phyloP scores from a whole-genome alignment of 1,140 invertebrate species.

The Bombus superbus region DNA sequence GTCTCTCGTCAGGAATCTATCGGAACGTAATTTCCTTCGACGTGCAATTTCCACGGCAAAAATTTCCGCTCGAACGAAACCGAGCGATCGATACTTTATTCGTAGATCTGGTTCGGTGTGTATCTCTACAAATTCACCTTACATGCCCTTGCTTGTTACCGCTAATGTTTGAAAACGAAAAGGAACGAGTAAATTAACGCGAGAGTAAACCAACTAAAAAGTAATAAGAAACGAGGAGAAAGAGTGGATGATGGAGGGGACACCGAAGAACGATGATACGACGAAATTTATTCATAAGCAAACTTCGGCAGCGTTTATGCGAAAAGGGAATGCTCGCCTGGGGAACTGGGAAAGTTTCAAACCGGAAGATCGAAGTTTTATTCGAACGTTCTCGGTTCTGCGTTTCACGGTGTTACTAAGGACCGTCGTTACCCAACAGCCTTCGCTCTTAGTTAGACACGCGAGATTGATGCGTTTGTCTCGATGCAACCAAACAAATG shows the following conservation, averaged over 20 bases:
- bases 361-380: slow-evolving; percentile 46
- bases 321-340: slow-evolving; percentile 37
- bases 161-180: neutral
- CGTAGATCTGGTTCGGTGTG: neutral
- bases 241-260: neutral
- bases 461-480: slow-evolving; percentile 28
- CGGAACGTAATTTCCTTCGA: neutral
- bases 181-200: slow-evolving; percentile 6
- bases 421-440: neutral
- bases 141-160: neutral
- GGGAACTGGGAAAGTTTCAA: slow-evolving; percentile 34
- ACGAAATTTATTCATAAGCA: slow-evolving; percentile 73
- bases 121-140: neutral
- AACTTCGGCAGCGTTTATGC: slow-evolving; percentile 58
- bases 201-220: slow-evolving; percentile 30
- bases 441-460: slow-evolving; percentile 8
- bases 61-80: neutral
- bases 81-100: neutral
- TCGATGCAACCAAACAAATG: neutral
- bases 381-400: slow-evolving; percentile 20
- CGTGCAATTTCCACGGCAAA: neutral
- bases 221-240: slow-evolving; percentile 29
- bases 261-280: slow-evolving; percentile 62
- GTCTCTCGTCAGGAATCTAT: neutral
- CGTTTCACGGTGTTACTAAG: neutral